phyloP scores from a whole-genome alignment of 2,797 vertebrate species.

The Chelmon rostratus region DNA sequence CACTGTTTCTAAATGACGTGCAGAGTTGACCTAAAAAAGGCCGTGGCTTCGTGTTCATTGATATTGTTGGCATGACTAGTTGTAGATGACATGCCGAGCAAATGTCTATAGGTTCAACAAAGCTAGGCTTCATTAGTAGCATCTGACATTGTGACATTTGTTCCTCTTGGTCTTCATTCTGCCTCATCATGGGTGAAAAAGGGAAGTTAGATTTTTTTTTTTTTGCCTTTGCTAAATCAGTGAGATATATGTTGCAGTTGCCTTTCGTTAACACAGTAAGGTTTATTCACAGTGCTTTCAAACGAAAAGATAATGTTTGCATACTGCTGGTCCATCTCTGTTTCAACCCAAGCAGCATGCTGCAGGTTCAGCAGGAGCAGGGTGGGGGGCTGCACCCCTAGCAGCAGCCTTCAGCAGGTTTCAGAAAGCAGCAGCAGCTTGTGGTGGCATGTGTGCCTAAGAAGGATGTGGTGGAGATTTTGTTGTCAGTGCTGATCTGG shows the following conservation, averaged over 20 bases:
- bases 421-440: conserved; percentile 22
- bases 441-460: background rate
- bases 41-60: background rate
- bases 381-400: background rate
- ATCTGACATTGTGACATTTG: background rate
- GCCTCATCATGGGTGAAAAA: conserved; percentile 5
- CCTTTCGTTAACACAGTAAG: background rate
- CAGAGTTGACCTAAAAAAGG: background rate
- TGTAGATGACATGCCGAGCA: background rate
- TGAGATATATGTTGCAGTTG: background rate
- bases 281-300: background rate
- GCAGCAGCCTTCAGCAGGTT: background rate
- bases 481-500: background rate
- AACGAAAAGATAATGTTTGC: background rate
- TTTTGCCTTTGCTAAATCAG: background rate
- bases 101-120: background rate
- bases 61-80: too few relatives aligned
- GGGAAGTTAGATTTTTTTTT: conserved; percentile 30
- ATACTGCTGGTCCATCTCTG: background rate
- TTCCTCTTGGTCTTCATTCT: conserved; percentile 19
- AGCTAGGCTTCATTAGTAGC: background rate
- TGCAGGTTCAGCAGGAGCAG: background rate
- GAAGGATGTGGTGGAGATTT: conserved; percentile 31
- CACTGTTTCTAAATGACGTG: background rate
- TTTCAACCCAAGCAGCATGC: background rate